Evolutionary conservation across 2,888 invertebrate genomes (phyloP).

Genomic region (Cylindroiulus punctatus): DNA sequence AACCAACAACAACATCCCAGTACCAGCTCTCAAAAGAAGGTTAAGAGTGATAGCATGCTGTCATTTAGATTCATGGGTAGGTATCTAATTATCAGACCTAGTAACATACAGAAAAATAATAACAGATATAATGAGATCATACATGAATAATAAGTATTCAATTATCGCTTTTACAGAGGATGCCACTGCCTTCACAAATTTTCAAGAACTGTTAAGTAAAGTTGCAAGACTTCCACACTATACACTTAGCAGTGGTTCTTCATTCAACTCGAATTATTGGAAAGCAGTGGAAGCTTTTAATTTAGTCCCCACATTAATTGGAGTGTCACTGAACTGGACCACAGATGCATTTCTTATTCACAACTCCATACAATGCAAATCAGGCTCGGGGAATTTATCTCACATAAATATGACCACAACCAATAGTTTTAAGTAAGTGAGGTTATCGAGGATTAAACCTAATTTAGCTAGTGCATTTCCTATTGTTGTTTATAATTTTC

Average conservation of each 20-base stretch:
- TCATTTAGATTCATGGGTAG: neutral
- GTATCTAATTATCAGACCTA: too few species aligned
- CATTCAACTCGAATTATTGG: constrained; percentile 39
- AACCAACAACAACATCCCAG: neutral
- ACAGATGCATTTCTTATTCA: constrained; percentile 34
- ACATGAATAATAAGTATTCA: too few species aligned
- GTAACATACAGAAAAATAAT: too few species aligned
- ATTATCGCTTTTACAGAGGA: neutral
- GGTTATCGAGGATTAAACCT: neutral
- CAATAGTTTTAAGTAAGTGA: neutral
- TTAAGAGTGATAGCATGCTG: neutral
- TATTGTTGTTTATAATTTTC: neutral
- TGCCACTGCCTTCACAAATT: neutral
- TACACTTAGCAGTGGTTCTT: neutral
- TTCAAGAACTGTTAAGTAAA: neutral
- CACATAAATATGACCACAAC: neutral
- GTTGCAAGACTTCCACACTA: neutral
- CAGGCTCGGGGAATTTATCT: neutral
- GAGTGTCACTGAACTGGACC: constrained; percentile 48
- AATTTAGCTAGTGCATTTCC: too few species aligned
- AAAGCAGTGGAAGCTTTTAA: constrained; percentile 46
- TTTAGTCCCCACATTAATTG: constrained; percentile 40
- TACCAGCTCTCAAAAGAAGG: neutral
- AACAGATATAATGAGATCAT: too few species aligned
- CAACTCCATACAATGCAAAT: neutral